phyloP scores from a whole-genome alignment of 2,888 invertebrate species.

The Drosophila macrospina region DNA sequence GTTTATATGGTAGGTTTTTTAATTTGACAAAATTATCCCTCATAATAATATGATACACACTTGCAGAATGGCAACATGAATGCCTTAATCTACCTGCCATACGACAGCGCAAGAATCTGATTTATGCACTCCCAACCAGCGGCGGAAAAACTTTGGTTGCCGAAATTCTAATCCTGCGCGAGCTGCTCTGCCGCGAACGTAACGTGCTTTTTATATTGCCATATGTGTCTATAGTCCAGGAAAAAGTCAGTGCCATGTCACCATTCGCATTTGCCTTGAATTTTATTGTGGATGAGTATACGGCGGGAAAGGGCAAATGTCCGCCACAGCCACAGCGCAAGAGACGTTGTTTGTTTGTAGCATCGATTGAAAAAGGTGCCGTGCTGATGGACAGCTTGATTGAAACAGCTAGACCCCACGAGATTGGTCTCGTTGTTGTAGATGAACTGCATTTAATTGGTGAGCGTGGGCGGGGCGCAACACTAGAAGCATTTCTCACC shows the following conservation, averaged over 20 bases:
- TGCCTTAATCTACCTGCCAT: conserved; percentile 93
- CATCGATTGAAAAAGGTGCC: conserved; percentile 97
- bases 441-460: conserved; percentile 98
- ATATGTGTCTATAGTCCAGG: conserved; percentile 98
- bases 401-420: conserved; percentile 90
- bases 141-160: conserved; percentile 99
- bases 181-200: conserved; percentile 91
- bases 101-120: conserved; percentile 90
- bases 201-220: conserved; percentile 96
- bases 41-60: neutral
- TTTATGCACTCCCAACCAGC: conserved; percentile 97
- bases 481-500: conserved; percentile 92
- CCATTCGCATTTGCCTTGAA: conserved; percentile 94
- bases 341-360: conserved; percentile 93
- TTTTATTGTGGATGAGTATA: conserved; percentile 98
- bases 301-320: conserved; percentile 95
- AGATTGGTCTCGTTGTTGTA: conserved; percentile 92
- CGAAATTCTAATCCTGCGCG: conserved; percentile 95
- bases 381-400: conserved; percentile 94
- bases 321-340: conserved; percentile 91
- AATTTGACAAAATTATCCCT: rapidly evolving
- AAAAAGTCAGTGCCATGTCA: conserved; percentile 91
- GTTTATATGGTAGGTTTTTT: conserved; percentile 90
- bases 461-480: conserved; percentile 93
- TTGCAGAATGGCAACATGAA: conserved; percentile 96